Base-by-base conservation (phyloP, 2,888 invertebrate genomes). In the Mimachlamys varia region DNA sequence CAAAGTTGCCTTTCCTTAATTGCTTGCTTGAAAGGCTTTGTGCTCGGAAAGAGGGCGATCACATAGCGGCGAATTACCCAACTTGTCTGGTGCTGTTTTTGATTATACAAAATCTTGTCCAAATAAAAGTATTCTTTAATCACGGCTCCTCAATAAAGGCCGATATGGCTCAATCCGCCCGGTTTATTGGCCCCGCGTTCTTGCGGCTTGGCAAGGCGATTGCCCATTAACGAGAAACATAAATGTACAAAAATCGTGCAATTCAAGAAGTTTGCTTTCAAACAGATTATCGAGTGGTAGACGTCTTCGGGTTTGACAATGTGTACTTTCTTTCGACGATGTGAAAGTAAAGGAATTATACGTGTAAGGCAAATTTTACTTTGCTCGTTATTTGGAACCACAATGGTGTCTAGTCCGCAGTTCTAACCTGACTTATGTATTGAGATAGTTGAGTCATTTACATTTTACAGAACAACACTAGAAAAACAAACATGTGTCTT, bases 21-120 rank as follows among this genome's bases (percentile, higher is more conserved):
- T 76, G 76, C 76, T 76, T 76, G 76, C 76, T 76, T 76, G 76
- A 76, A 76, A 76, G 76, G 76, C 76, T 76, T 76, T 76, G 76
- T 76, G 76, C 76, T 76, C 76, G 27, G 76, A 76, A 76, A 76
- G 76, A 76, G 76, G 76, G 33, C 76, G 76, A 76, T 76, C 76
- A 33, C 76, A 76, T 76, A 76, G 76, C 76, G 33, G 76, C 76
- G 76, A 76, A 76, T 76, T 76, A 76, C 76, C 76, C 76, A 33
- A 33, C 76, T 76, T 76, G 76, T 76, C 76, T 76, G 33, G 33
- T 33, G 76, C 76, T 76, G 76, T 76, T 76, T 76, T 76, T 76
- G 76, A 76, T 76, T 76, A 76, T 76, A 76, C 33, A 76, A 76
- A 76, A 76, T 76, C 76, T 76, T 76, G 76, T 76, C 76, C 76